Percentiles rank a stretch among this genome's conserved stretches.
These are phyloP conservation scores for Acronicta alni DNA, from an alignment of 2,888 invertebrate genomes.

Conservation along the genomic window DNA sequence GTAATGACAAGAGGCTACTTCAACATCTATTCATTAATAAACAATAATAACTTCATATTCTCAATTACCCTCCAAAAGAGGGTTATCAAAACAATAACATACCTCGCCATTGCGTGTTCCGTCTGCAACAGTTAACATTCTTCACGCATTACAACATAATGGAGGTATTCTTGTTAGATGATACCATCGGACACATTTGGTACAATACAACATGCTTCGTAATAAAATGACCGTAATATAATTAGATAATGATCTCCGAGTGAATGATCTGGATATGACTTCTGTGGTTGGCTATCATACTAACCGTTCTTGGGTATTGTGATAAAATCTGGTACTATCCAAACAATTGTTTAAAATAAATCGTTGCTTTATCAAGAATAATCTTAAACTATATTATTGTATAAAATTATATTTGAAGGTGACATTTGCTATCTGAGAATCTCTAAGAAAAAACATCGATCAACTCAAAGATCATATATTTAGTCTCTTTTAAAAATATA, in stretches of 20 bases:
- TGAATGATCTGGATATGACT: conserved; percentile 27
- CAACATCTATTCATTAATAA: not conserved
- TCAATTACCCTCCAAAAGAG: conserved; percentile 12
- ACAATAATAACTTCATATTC: conserved; percentile 10
- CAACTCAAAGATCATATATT: too few species aligned
- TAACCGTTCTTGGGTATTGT: not conserved
- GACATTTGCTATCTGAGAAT: too few species aligned
- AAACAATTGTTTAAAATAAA: too few species aligned
- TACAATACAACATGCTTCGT: conserved; percentile 34
- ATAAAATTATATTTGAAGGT: too few species aligned
- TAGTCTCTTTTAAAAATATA: too few species aligned
- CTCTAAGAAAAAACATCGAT: too few species aligned
- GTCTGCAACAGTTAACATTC: conserved; percentile 35
- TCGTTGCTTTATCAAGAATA: too few species aligned
- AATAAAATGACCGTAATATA: conserved; percentile 36
- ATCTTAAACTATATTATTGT: too few species aligned
- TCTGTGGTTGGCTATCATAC: not conserved
- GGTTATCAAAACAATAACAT: conserved; percentile 31
- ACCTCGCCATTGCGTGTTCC: conserved; percentile 36
- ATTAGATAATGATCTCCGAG: conserved; percentile 28
- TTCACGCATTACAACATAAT: conserved; percentile 47
- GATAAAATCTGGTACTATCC: too few species aligned
- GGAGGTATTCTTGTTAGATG: conserved; percentile 41
- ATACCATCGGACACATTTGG: conserved; percentile 43
- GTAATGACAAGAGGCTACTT: too few species aligned